Conservation (phyloP, 64 coral and sea anemone species). For the Platygyra sinensis region DNA sequence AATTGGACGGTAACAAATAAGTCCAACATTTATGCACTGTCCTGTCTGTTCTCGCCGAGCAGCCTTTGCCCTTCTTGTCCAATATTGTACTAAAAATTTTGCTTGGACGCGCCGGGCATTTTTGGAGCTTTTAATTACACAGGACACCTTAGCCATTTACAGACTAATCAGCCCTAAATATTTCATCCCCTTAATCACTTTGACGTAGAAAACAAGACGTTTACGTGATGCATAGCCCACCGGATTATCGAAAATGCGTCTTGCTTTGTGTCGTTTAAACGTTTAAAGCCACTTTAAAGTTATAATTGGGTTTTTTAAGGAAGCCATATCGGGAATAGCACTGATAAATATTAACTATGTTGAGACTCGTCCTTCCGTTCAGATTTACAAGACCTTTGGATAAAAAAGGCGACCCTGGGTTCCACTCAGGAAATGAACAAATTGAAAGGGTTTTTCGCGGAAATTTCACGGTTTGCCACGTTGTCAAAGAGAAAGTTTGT, state of each 20-base stretch:
- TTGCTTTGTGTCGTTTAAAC: neutral
- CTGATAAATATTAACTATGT: neutral
- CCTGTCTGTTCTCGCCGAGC: no score
- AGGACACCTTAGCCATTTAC: slow-evolving; percentile 3
- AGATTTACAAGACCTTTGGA: neutral
- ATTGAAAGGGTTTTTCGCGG: neutral
- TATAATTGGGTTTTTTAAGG: neutral
- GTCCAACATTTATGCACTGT: neutral
- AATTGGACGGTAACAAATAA: neutral
- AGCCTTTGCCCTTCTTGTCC: neutral
- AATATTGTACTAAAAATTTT: neutral
- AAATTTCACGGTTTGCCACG: neutral
- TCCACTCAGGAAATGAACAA: neutral
- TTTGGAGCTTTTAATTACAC: slow-evolving; percentile 12
- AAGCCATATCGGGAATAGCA: neutral
- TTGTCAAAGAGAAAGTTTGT: neutral
- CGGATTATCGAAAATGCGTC: slow-evolving; percentile 17
- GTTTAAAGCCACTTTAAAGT: neutral
- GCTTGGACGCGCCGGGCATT: neutral
- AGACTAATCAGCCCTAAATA: slow-evolving; percentile 43
- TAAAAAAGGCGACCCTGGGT: neutral
- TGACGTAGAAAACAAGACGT: slow-evolving; percentile 5
- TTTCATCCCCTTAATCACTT: slow-evolving; percentile 39
- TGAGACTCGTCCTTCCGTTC: neutral
- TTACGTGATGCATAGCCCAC: neutral